Conservation (phyloP, 2,888 invertebrate genomes). For the Cryptocephalus moraei region DNA sequence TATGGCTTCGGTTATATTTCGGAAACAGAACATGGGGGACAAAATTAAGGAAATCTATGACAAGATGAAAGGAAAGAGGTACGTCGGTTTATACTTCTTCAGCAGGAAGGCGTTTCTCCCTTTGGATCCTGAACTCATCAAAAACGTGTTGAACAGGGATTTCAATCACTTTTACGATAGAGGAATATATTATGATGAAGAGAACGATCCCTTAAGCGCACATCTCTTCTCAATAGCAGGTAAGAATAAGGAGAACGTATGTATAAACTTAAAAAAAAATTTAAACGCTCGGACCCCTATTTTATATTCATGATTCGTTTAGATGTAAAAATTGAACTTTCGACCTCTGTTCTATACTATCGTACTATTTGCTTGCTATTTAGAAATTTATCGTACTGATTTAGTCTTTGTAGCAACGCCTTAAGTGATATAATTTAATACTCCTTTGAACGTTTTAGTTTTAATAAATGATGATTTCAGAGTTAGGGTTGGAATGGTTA, state of each 20-base stretch:
- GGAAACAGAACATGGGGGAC: slow-evolving; percentile 50
- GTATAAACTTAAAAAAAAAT: too few species aligned
- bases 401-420: too few species aligned
- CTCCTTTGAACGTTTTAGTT: too few species aligned
- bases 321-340: too few species aligned
- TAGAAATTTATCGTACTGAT: too few species aligned
- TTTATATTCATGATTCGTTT: too few species aligned
- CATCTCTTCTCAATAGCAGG: slow-evolving; percentile 47
- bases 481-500: too few species aligned
- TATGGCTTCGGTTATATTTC: slow-evolving; percentile 43
- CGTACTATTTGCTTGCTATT: too few species aligned
- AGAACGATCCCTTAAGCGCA: slow-evolving; percentile 49
- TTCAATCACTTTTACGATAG: slow-evolving; percentile 56
- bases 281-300: too few species aligned
- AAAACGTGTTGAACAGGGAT: slow-evolving; percentile 45
- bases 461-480: too few species aligned
- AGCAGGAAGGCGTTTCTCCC: slow-evolving; percentile 50
- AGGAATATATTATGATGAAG: slow-evolving; percentile 50
- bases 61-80: slow-evolving; percentile 34
- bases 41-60: slow-evolving; percentile 49
- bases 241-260: slow-evolving; percentile 1
- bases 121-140: slow-evolving; percentile 51
- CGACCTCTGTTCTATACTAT: too few species aligned
- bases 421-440: too few species aligned
- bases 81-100: slow-evolving; percentile 53